Percentiles rank a stretch among this genome's conserved stretches.
Conservation (phyloP, 2,113 vertebrate genomes). For the Eonycteris spelaea region DNA sequence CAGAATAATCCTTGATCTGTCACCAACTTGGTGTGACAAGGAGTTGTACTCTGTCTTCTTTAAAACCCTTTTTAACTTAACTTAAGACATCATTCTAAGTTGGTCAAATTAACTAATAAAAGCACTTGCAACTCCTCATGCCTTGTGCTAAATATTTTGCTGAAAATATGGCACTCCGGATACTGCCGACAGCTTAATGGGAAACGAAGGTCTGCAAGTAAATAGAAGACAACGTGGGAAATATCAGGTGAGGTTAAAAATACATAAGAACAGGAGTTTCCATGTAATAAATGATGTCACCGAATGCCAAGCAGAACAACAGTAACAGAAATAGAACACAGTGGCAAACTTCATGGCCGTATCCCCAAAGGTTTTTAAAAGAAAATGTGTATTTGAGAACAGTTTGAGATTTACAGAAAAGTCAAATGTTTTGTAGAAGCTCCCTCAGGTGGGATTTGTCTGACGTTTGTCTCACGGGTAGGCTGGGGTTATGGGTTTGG, state of each 20-base stretch:
- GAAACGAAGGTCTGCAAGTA: not conserved
- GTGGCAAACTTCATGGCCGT: accelerated
- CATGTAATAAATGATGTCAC: not conserved
- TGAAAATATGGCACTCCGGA: not conserved
- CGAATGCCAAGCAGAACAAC: no score
- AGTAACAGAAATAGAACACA: not conserved
- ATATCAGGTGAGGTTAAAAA: not conserved
- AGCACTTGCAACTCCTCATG: accelerated
- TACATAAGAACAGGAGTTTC: not conserved
- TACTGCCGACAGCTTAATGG: no score
- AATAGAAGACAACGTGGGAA: not conserved
- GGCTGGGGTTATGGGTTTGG: accelerated
- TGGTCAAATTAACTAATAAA: not conserved
- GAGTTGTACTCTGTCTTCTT: not conserved
- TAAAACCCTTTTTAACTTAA: not conserved
- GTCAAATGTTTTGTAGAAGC: not conserved
- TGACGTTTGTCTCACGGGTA: not conserved
- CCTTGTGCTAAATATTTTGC: not conserved
- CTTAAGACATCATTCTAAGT: not conserved
- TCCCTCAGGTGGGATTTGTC: accelerated
- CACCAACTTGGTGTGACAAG: no score
- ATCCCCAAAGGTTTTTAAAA: not conserved
- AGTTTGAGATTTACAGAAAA: not conserved
- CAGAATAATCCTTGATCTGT: not conserved
- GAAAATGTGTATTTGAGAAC: not conserved